Conservation (phyloP, 2,888 invertebrate genomes). For the Dendrolimus houi region DNA sequence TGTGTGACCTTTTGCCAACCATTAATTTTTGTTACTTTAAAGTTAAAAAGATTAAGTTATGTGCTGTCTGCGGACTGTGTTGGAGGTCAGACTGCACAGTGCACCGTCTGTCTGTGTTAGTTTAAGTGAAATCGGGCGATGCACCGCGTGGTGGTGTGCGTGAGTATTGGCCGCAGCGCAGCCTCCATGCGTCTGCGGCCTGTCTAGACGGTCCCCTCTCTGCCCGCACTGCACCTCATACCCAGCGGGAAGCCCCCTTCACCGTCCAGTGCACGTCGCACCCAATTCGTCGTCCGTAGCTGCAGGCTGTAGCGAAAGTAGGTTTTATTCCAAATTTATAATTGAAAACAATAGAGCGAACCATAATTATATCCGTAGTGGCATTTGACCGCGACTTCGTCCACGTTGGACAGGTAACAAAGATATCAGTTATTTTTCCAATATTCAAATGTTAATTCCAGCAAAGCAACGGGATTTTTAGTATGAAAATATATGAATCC, state of each 20-base stretch:
- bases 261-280: constrained; percentile 11
- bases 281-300: constrained; percentile 15
- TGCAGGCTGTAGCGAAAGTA: background rate
- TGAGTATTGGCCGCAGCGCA: constrained; percentile 48
- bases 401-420: too few relatives aligned
- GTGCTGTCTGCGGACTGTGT: constrained; percentile 27
- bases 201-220: constrained; percentile 64
- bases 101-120: constrained; percentile 23
- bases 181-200: constrained; percentile 73
- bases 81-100: constrained; percentile 37
- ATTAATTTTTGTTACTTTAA: background rate
- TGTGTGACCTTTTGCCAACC: background rate
- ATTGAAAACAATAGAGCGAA: too few relatives aligned
- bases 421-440: too few relatives aligned
- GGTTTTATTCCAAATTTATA: too few relatives aligned
- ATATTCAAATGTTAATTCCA: too few relatives aligned
- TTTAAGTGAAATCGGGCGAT: constrained; percentile 40
- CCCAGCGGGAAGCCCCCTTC: constrained; percentile 16
- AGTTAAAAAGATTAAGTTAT: background rate
- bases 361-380: too few relatives aligned
- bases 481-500: too few relatives aligned
- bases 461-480: too few relatives aligned
- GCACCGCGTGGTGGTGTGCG: constrained; percentile 47
- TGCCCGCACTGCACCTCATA: constrained; percentile 13
- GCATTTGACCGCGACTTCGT: too few relatives aligned